Conservation (phyloP, 1,140 invertebrate species). For the Lanistes nyassanus region DNA sequence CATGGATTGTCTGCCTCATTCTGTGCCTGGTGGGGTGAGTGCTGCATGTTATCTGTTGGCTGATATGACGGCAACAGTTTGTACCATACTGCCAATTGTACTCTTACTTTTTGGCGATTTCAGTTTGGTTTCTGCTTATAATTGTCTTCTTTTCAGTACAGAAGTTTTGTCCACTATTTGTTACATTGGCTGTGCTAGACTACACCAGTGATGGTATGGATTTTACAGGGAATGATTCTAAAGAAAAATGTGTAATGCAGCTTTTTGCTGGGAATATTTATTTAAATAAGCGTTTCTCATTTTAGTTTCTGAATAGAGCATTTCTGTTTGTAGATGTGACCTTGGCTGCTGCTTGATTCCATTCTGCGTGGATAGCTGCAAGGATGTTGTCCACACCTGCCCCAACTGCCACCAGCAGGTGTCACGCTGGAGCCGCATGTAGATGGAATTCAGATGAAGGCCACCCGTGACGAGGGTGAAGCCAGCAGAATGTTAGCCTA, state of each 20-base stretch:
- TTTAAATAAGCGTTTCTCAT: too few species aligned
- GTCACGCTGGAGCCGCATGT: constrained; percentile 54
- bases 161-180: too few species aligned
- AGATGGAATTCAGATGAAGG: constrained; percentile 4
- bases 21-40: constrained; percentile 60
- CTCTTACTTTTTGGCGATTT: not conserved
- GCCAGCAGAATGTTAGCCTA: too few species aligned
- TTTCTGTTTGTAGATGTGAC: constrained; percentile 50
- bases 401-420: constrained; percentile 60
- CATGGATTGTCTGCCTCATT: constrained; percentile 58
- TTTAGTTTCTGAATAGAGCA: too few species aligned
- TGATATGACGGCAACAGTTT: not conserved
- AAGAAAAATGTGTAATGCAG: too few species aligned
- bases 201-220: too few species aligned
- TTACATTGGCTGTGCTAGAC: too few species aligned
- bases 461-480: too few species aligned
- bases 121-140: too few species aligned
- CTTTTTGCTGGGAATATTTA: too few species aligned
- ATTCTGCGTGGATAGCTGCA: constrained; percentile 61
- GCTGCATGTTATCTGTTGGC: not conserved
- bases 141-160: too few species aligned
- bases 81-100: not conserved
- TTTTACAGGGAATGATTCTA: too few species aligned
- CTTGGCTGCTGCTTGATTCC: constrained; percentile 64
- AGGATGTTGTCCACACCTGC: constrained; percentile 62